A percentile compares a stretch with the other conserved stretches of the same genome.
Evolutionary conservation across 1,140 invertebrate genomes (phyloP).

Genomic region (Schlechtendalia chinensis): DNA sequence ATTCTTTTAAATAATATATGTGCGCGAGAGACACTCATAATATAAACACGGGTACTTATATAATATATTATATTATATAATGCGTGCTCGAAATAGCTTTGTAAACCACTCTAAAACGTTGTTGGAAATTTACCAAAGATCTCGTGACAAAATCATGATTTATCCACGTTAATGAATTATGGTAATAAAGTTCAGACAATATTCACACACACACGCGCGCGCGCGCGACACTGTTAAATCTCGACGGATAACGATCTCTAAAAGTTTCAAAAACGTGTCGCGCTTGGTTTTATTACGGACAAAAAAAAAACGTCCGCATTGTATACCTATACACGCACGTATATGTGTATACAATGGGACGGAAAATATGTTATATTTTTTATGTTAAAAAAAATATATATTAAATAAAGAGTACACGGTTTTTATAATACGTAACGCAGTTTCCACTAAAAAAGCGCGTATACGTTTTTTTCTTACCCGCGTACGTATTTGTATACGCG

Average conservation of each 20-base stretch:
- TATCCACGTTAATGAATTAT: conserved; percentile 29
- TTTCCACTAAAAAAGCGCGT: too few species aligned
- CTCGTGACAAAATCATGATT: conserved; percentile 20
- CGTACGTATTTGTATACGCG: too few species aligned
- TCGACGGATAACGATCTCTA: conserved; percentile 7
- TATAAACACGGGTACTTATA: neutral
- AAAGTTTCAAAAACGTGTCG: conserved; percentile 30
- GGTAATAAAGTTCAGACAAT: conserved; percentile 19
- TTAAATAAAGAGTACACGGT: too few species aligned
- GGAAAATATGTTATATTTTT: conserved; percentile 25
- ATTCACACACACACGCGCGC: neutral
- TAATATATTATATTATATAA: too few species aligned
- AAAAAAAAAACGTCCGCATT: conserved; percentile 33
- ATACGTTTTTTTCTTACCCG: too few species aligned
- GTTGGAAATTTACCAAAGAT: conserved; percentile 35
- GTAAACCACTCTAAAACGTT: neutral
- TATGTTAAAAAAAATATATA: too few species aligned
- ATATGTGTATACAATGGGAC: neutral
- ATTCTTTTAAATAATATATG: too few species aligned
- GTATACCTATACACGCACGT: too few species aligned
- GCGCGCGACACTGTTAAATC: conserved; percentile 9
- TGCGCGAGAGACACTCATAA: too few species aligned
- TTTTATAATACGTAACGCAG: too few species aligned
- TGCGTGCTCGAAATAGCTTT: too few species aligned
- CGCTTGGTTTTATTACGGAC: conserved; percentile 17